Evolutionary conservation across 92 coral and sea anemone genomes (phyloP).

Genomic region (Zoanthus solanderi): DNA sequence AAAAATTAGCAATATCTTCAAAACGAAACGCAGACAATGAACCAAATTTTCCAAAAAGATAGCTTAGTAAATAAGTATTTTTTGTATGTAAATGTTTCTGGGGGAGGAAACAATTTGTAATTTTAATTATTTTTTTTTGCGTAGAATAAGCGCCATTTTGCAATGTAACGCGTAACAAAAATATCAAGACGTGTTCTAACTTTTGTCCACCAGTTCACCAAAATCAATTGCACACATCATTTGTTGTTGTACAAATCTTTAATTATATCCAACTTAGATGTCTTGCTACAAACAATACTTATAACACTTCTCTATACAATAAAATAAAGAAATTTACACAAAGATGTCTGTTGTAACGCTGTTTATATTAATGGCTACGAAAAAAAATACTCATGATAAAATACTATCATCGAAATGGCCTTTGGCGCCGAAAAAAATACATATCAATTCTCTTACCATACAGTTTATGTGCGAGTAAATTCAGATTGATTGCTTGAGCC

Average conservation of each 20-base stretch:
- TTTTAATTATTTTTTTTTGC: neutral
- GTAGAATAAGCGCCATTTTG: conserved; percentile 8
- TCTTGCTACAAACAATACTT: conserved; percentile 1
- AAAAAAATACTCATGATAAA: neutral
- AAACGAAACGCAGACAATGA: conserved; percentile 21
- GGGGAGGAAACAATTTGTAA: conserved; percentile 9
- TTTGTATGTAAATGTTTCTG: conserved; percentile 28
- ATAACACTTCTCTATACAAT: neutral
- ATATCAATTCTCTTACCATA: conserved; percentile 6
- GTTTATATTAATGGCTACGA: conserved; percentile 3
- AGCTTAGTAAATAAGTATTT: conserved; percentile 22
- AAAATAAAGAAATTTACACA: conserved; percentile 9
- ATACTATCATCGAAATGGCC: conserved; percentile 17
- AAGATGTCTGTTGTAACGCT: conserved; percentile 2
- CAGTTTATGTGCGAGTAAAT: conserved; percentile 7
- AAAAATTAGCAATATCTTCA: neutral
- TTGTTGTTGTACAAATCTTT: conserved; percentile 2
- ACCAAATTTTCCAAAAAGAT: conserved; percentile 24
- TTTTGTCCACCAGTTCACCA: conserved; percentile 9
- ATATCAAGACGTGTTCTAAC: neutral
- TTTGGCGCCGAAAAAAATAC: conserved; percentile 3
- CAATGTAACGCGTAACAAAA: conserved; percentile 1
- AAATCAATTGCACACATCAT: conserved; percentile 1
- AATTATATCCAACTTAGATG: conserved; percentile 6
- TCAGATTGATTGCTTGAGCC: conserved; percentile 12